Evolutionary conservation across 1,140 invertebrate species (phyloP).

Genomic region (Hycleus phaleratus): DNA sequence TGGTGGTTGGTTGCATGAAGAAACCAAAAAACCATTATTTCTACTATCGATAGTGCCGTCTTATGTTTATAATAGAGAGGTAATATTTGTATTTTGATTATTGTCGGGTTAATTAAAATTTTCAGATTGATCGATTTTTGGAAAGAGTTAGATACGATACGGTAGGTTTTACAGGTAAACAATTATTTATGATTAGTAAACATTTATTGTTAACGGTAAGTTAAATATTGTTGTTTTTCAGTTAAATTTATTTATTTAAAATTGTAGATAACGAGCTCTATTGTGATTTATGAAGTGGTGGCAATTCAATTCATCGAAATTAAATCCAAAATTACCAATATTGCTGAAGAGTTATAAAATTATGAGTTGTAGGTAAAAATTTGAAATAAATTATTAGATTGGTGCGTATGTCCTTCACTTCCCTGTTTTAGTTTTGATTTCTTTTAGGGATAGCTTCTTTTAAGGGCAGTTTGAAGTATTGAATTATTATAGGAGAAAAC

Average conservation of each 20-base stretch:
- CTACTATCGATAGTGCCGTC: neutral
- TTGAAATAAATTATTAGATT: too few species aligned
- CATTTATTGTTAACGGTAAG: conserved; percentile 4
- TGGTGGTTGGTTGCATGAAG: conserved; percentile 5
- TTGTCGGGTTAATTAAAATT: neutral
- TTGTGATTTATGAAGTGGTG: conserved; percentile 3
- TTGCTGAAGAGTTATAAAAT: too few species aligned
- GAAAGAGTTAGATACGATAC: neutral
- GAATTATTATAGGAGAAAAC: too few species aligned
- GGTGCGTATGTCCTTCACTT: too few species aligned
- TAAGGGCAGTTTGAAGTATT: too few species aligned
- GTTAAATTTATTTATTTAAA: neutral
- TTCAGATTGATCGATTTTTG: neutral
- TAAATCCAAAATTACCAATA: neutral
- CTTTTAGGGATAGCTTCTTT: too few species aligned
- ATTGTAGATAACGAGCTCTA: conserved; percentile 3
- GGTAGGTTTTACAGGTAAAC: conserved; percentile 3
- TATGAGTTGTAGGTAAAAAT: too few species aligned
- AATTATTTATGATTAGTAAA: conserved; percentile 5
- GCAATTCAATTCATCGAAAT: conserved; percentile 4
- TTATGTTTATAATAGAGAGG: conserved; percentile 6
- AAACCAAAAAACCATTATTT: neutral
- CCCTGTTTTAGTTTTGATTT: too few species aligned
- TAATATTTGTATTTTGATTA: neutral
- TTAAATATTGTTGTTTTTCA: neutral